Evolutionary conservation across 2,113 vertebrate genomes (phyloP).

Genomic region (Pica pica): DNA sequence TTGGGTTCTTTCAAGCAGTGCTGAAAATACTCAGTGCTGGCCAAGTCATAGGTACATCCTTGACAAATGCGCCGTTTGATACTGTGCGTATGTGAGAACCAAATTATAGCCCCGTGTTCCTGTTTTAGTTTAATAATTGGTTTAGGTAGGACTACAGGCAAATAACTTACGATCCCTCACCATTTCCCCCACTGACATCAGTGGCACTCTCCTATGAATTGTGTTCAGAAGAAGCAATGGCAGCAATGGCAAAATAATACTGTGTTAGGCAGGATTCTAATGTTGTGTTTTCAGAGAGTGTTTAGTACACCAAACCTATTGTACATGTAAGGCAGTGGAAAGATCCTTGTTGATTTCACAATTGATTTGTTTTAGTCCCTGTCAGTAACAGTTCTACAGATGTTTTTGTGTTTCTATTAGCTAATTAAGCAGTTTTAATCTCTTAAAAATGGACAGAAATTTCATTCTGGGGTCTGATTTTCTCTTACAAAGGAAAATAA

Average conservation of each 20-base stretch:
- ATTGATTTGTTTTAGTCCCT: background rate
- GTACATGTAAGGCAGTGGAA: background rate
- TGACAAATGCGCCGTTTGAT: background rate
- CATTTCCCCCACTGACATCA: accelerated
- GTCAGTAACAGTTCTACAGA: background rate
- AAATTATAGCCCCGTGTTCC: background rate
- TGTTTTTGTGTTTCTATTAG: background rate
- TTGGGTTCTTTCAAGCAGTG: accelerated
- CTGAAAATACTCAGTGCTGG: background rate
- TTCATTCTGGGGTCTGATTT: background rate
- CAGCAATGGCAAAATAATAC: background rate
- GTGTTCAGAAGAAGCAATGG: background rate
- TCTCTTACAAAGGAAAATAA: background rate
- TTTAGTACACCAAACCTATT: background rate
- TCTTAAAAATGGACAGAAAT: background rate
- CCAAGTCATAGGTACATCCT: background rate
- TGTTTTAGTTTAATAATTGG: background rate
- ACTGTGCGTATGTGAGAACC: accelerated
- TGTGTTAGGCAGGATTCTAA: background rate
- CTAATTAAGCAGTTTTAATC: background rate
- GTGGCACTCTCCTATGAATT: background rate
- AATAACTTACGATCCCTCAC: too few relatives aligned
- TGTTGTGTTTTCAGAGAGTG: background rate
- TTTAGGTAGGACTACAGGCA: background rate
- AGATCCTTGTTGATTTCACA: background rate